Conservation (phyloP, 2,888 invertebrate species). For the Entomobrya proxima region DNA sequence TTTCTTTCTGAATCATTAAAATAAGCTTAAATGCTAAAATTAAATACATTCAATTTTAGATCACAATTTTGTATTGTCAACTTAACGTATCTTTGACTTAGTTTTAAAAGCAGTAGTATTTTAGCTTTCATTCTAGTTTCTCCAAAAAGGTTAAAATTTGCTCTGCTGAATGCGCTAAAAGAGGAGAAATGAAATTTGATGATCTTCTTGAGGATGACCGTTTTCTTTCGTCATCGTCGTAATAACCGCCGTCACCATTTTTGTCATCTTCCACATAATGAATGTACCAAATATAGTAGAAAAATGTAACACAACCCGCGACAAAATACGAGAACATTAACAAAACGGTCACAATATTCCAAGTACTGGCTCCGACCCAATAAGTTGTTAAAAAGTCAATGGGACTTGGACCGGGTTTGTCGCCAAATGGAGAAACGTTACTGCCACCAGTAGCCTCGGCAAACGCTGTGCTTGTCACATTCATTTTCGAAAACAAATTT, state of each 20-base stretch:
- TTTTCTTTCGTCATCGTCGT: not conserved
- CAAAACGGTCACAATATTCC: slow-evolving; percentile 35
- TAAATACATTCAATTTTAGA: too few relatives aligned
- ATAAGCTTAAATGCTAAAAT: too few relatives aligned
- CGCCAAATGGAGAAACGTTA: not conserved
- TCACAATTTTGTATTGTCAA: not conserved
- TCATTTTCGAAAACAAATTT: slow-evolving; percentile 1
- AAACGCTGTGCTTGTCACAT: slow-evolving; percentile 34
- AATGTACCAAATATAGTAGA: slow-evolving; percentile 38
- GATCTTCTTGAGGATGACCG: not conserved
- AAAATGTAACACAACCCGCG: not conserved
- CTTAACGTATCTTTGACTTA: slow-evolving; percentile 3
- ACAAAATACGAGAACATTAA: slow-evolving; percentile 45
- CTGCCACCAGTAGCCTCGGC: slow-evolving; percentile 34
- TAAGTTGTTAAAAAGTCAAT: slow-evolving; percentile 31
- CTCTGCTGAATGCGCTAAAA: slow-evolving; percentile 29
- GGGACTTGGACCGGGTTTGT: not conserved
- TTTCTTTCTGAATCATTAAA: too few relatives aligned
- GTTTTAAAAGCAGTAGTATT: too few relatives aligned
- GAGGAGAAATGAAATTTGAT: not conserved
- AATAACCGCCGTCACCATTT: slow-evolving; percentile 4
- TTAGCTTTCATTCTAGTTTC: slow-evolving; percentile 7
- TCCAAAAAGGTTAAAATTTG: slow-evolving; percentile 28
- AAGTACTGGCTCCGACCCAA: slow-evolving; percentile 46
- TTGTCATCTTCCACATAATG: not conserved